A percentile compares a stretch with the other conserved stretches of the same genome.
phyloP scores from a whole-genome alignment of 1,140 invertebrate genomes.

The Steinernema feltiae region DNA sequence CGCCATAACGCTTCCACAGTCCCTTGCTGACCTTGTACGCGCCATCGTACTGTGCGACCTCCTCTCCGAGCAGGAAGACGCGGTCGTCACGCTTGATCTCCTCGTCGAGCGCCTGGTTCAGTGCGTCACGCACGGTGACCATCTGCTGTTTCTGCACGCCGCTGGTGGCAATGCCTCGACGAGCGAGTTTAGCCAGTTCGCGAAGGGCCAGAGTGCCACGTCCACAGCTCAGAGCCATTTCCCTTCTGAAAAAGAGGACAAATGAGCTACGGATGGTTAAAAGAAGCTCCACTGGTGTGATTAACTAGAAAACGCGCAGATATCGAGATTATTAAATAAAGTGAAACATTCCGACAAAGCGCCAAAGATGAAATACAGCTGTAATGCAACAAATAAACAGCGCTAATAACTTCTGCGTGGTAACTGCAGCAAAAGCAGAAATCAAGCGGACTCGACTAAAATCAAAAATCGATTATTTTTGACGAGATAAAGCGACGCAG shows the following conservation, averaged over 20 bases:
- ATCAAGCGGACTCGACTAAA: too few relatives aligned
- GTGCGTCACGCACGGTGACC: constrained; percentile 87
- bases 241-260: neutral
- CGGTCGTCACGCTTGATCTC: constrained; percentile 88
- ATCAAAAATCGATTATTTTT: too few relatives aligned
- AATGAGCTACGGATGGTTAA: neutral
- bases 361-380: too few relatives aligned
- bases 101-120: constrained; percentile 92
- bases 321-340: too few relatives aligned
- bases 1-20: constrained; percentile 96
- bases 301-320: neutral
- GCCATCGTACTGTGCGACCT: constrained; percentile 96
- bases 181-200: constrained; percentile 10
- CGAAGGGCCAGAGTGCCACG: neutral
- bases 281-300: neutral
- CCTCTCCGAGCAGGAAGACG: constrained; percentile 91
- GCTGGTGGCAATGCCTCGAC: neutral
- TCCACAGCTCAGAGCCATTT: constrained; percentile 8
- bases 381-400: too few relatives aligned
- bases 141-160: neutral
- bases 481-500: too few relatives aligned
- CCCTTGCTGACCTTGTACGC: constrained; percentile 88
- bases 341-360: too few relatives aligned
- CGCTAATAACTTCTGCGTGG: too few relatives aligned
- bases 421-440: too few relatives aligned